phyloP scores from a whole-genome alignment of 2,113 vertebrate species.

The Myodes glareolus region DNA sequence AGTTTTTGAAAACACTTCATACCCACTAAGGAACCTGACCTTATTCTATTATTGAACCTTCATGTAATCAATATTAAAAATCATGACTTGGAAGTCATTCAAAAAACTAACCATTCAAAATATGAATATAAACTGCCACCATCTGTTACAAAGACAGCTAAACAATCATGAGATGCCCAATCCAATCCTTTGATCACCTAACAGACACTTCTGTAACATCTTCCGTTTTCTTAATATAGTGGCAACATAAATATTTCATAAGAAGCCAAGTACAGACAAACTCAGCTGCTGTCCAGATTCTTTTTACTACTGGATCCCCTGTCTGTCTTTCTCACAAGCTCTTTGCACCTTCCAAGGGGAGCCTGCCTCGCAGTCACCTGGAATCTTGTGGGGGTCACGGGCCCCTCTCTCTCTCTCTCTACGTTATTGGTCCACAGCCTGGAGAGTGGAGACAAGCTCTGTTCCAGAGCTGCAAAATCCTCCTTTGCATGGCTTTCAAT shows the following conservation, averaged over 20 bases:
- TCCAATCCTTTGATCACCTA: background rate
- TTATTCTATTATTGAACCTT: background rate
- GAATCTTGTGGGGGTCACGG: rapidly evolving
- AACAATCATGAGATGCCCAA: too few relatives aligned
- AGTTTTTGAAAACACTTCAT: background rate
- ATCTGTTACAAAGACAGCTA: background rate
- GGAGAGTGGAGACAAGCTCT: background rate
- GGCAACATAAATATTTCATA: background rate
- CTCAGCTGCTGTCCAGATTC: background rate
- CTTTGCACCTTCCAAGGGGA: background rate
- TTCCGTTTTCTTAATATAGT: background rate
- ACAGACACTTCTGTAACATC: background rate
- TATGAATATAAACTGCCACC: background rate
- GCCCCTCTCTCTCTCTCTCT: background rate
- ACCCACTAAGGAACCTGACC: background rate
- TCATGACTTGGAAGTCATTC: background rate
- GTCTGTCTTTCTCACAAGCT: background rate
- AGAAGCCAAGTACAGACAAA: background rate
- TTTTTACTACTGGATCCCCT: background rate
- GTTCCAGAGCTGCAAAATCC: too few relatives aligned
- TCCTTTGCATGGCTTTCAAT: background rate
- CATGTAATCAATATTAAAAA: background rate
- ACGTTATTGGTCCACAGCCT: background rate
- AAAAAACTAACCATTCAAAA: background rate
- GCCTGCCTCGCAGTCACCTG: background rate